These are phyloP conservation scores for Sinella curviseta DNA, from an alignment of 1,140 invertebrate species.

Conservation along the genomic window DNA sequence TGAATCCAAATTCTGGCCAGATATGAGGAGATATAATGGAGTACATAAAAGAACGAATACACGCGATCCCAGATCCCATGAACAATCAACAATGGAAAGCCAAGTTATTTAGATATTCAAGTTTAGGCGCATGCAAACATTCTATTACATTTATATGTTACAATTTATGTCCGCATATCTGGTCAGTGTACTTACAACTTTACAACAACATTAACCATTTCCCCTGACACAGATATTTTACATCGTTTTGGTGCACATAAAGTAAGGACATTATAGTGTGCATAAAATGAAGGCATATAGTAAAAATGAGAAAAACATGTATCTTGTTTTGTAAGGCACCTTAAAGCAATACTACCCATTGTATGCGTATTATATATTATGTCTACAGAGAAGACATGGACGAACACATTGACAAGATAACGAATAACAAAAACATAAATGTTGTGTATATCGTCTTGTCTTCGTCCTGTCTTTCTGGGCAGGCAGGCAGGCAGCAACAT, in stretches of 20 bases:
- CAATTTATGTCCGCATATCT: neutral
- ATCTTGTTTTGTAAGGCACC: neutral
- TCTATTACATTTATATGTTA: too few relatives aligned
- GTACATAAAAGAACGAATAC: too few relatives aligned
- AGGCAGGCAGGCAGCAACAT: constrained; percentile 16
- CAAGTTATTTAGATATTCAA: too few relatives aligned
- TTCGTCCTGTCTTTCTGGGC: neutral
- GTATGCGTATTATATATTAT: neutral
- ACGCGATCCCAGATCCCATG: too few relatives aligned
- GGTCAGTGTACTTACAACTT: neutral
- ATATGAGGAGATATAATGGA: too few relatives aligned
- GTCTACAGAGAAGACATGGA: neutral
- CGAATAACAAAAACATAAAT: neutral
- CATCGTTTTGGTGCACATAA: too few relatives aligned
- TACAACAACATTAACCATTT: too few relatives aligned
- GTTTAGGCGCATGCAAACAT: too few relatives aligned
- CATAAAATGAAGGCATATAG: too few relatives aligned
- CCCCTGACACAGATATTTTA: constrained; percentile 3
- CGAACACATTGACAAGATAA: neutral
- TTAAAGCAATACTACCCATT: neutral
- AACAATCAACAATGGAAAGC: too few relatives aligned
- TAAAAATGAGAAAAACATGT: neutral
- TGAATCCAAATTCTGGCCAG: too few relatives aligned
- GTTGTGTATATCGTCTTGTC: neutral
- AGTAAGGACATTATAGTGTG: too few relatives aligned